Evolutionary conservation across 2,888 invertebrate genomes (phyloP).

Genomic region (Unio delphinus): DNA sequence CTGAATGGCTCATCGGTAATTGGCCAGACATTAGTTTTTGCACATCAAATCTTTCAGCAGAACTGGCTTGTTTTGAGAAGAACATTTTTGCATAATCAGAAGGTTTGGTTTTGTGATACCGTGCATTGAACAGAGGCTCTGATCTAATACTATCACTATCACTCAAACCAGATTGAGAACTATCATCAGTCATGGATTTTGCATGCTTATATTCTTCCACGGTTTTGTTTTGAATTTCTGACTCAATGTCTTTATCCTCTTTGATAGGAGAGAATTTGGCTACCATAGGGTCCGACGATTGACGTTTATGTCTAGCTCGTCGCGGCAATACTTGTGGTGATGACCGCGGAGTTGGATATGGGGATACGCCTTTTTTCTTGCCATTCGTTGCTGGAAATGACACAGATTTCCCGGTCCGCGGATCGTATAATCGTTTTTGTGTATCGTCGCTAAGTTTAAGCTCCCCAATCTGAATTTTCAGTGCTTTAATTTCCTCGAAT

Average conservation of each 20-base stretch:
- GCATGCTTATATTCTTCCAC: conserved; percentile 29
- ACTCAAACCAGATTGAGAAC: conserved; percentile 62
- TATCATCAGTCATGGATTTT: conserved; percentile 58
- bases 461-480: conserved; percentile 65
- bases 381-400: conserved; percentile 32
- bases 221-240: conserved; percentile 64
- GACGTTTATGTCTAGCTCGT: conserved; percentile 73
- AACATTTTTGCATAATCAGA: conserved; percentile 57
- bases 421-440: conserved; percentile 1
- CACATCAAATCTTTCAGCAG: conserved; percentile 29
- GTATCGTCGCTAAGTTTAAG: conserved; percentile 53
- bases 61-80: conserved; percentile 43
- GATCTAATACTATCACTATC: conserved; percentile 65
- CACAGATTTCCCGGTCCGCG: conserved; percentile 2
- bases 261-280: conserved; percentile 74
- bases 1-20: conserved; percentile 45
- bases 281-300: conserved; percentile 75
- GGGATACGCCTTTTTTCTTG: conserved; percentile 35
- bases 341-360: conserved; percentile 48
- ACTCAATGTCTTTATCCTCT: conserved; percentile 73
- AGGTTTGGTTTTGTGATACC: conserved; percentile 48
- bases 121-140: conserved; percentile 48
- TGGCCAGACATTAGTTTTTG: conserved; percentile 11
- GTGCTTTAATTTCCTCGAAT: conserved; percentile 69
- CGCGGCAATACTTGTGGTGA: conserved; percentile 68